phyloP scores from a whole-genome alignment of 2,797 vertebrate species.

The Oceanodroma leucorhoa region DNA sequence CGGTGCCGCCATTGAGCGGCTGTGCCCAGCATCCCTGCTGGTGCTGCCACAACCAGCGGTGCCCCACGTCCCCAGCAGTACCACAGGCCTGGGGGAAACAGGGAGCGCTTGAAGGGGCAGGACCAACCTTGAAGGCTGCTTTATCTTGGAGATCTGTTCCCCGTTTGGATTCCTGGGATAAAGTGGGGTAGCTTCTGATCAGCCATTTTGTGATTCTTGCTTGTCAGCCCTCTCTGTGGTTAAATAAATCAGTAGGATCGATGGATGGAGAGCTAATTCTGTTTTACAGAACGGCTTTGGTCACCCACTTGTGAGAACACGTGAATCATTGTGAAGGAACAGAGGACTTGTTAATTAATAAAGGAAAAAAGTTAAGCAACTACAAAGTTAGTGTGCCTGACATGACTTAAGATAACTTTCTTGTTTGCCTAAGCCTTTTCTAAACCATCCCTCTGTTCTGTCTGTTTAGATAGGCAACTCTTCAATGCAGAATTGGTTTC shows the following conservation, averaged over 20 bases:
- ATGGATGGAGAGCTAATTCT: not conserved
- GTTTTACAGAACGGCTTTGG: not conserved
- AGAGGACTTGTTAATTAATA: not conserved
- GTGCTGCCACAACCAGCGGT: not conserved
- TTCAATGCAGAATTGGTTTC: not conserved
- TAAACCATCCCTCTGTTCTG: not conserved
- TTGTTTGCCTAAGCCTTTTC: not conserved
- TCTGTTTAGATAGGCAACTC: not conserved
- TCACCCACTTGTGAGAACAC: not conserved
- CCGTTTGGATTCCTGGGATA: not conserved
- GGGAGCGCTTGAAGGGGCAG: not conserved
- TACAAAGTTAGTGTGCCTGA: not conserved
- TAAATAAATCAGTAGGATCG: not conserved
- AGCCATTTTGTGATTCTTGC: not conserved
- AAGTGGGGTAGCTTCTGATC: not conserved
- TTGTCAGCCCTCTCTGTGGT: not conserved
- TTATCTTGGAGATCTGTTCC: not conserved
- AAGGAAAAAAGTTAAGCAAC: not conserved
- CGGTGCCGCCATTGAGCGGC: rapidly evolving
- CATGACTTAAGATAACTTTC: not conserved
- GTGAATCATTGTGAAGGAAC: not conserved
- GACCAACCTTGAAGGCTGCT: not conserved
- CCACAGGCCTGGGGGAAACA: rapidly evolving
- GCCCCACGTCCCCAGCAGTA: not conserved
- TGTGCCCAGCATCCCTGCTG: not conserved